Conservation (phyloP, 2,797 vertebrate genomes). For the Lycodopsis pacificus region DNA sequence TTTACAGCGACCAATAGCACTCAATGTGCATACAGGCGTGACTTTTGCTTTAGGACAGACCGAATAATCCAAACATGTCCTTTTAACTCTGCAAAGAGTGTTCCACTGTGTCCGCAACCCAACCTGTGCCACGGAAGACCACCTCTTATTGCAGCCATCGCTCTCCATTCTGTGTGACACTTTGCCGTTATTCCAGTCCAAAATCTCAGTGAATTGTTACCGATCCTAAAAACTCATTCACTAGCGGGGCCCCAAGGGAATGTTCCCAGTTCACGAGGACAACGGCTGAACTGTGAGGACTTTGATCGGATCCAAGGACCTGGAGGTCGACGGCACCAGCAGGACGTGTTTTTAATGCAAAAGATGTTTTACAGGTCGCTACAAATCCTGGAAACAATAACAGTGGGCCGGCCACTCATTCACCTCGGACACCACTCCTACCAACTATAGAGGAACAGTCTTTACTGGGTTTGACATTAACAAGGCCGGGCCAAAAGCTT, state of each 20-base stretch:
- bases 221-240: constrained; percentile 29
- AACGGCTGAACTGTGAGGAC: constrained; percentile 25
- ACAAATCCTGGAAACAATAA: constrained; percentile 67
- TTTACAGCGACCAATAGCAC: background rate
- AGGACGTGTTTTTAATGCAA: constrained; percentile 52
- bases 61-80: background rate
- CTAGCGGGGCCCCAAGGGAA: constrained; percentile 1
- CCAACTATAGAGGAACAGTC: constrained; percentile 31
- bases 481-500: constrained; percentile 34
- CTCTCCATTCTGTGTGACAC: constrained; percentile 11
- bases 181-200: constrained; percentile 8
- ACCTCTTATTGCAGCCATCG: background rate
- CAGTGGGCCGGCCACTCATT: constrained; percentile 59
- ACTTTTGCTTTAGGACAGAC: background rate
- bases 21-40: background rate
- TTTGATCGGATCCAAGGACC: constrained; percentile 43
- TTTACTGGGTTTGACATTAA: constrained; percentile 53
- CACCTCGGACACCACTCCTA: constrained; percentile 27
- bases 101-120: background rate
- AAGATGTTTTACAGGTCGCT: constrained; percentile 57
- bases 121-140: background rate
- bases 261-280: constrained; percentile 41
- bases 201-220: constrained; percentile 13
- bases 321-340: constrained; percentile 41
- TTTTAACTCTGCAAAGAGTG: background rate